These are phyloP conservation scores for Coryphaenoides rupestris DNA, from an alignment of 2,113 vertebrate species.

Conservation along the genomic window DNA sequence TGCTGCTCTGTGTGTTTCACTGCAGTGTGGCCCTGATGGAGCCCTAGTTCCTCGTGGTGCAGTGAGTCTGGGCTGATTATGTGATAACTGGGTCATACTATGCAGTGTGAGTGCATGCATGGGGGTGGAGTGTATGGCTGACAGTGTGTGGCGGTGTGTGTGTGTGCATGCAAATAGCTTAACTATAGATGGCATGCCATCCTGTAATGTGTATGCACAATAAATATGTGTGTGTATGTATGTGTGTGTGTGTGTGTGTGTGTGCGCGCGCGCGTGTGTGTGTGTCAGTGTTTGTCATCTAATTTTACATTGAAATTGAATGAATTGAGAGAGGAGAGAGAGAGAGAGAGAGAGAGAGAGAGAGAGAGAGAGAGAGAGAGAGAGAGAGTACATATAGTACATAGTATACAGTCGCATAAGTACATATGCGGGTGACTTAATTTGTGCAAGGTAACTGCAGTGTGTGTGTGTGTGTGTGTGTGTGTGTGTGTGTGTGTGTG, in stretches of 20 bases:
- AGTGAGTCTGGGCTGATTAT: not conserved
- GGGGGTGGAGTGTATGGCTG: not conserved
- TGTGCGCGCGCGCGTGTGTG: too few species aligned
- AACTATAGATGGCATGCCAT: too few species aligned
- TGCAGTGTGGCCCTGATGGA: not conserved
- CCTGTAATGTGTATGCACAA: too few species aligned
- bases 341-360: too few species aligned
- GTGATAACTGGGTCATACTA: not conserved
- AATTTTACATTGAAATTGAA: too few species aligned
- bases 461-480: slow-evolving; percentile 15
- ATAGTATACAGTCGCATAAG: not conserved
- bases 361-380: too few species aligned
- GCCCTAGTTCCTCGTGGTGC: not conserved
- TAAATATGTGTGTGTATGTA: too few species aligned
- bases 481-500: not conserved
- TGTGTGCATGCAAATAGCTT: too few species aligned
- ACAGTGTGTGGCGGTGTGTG: too few species aligned
- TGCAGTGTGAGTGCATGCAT: not conserved
- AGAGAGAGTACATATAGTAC: too few species aligned
- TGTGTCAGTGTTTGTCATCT: not conserved
- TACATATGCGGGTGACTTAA: not conserved
- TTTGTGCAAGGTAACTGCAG: slow-evolving; percentile 5
- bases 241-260: too few species aligned
- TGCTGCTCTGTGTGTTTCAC: not conserved
- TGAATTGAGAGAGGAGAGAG: too few species aligned